These are phyloP conservation scores for Linhomoeus sp. DNA, from an alignment of 2,888 invertebrate species.

Conservation along the genomic window DNA sequence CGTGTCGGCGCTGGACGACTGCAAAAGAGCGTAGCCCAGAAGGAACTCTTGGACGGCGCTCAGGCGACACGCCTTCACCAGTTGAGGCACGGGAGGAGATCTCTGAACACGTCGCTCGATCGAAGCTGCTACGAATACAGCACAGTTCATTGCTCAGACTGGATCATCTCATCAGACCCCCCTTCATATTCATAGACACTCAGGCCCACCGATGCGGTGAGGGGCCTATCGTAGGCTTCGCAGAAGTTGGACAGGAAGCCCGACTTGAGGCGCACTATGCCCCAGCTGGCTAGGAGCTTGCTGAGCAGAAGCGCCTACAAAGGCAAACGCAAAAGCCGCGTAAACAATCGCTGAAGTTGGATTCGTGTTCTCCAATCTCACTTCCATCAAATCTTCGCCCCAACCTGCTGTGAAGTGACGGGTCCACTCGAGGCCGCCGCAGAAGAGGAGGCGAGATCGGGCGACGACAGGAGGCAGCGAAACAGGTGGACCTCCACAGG, in stretches of 20 bases:
- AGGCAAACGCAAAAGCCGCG: conserved; percentile 55
- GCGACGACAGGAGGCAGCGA: conserved; percentile 76
- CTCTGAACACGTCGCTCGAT: no score
- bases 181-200: no score
- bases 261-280: conserved; percentile 46
- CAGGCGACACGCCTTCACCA: conserved; percentile 45
- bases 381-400: no score
- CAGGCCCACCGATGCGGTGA: no score
- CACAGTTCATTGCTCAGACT: no score
- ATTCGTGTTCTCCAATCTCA: no score
- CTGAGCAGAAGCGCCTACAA: conserved; percentile 51
- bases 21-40: conserved; percentile 60
- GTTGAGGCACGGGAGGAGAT: conserved; percentile 42
- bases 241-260: conserved; percentile 68
- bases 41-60: conserved; percentile 70
- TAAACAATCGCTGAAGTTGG: no score
- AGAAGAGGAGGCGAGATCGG: no score
- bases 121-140: no score
- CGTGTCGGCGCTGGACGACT: conserved; percentile 56
- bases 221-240: conserved; percentile 60
- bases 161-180: no score
- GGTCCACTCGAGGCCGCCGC: no score
- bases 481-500: conserved; percentile 91
- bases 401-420: no score
- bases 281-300: conserved; percentile 53